Evolutionary conservation across 2,797 vertebrate species (phyloP).

Genomic region (Luscinia megarhynchos): DNA sequence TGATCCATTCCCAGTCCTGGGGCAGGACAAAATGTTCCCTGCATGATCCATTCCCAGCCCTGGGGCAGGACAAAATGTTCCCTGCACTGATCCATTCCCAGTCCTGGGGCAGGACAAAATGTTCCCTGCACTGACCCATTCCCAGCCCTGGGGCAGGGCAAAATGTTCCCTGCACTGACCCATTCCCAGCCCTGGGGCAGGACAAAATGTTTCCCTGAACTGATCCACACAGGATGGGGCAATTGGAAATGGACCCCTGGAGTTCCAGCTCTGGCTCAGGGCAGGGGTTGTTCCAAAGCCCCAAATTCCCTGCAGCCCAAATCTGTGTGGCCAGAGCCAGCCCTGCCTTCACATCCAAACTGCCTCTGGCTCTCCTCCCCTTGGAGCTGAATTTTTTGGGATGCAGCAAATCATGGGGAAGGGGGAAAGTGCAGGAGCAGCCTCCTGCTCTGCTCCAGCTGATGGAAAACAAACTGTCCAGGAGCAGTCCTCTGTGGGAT

Average conservation of each 20-base stretch:
- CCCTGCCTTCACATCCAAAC: not conserved
- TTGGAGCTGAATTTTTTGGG: accelerated
- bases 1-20: not conserved
- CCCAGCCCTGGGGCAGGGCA: too few species aligned
- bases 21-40: not conserved
- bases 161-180: not conserved
- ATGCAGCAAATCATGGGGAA: accelerated
- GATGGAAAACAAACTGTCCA: not conserved
- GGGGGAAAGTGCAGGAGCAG: not conserved
- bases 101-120: too few species aligned
- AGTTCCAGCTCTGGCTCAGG: not conserved
- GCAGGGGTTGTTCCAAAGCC: not conserved
- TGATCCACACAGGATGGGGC: not conserved
- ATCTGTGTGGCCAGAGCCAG: not conserved
- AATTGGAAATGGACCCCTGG: not conserved
- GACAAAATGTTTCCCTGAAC: not conserved
- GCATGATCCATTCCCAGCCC: not conserved
- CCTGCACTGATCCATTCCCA: not conserved
- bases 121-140: not conserved
- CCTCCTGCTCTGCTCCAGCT: not conserved
- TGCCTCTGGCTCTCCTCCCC: not conserved
- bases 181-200: too few species aligned
- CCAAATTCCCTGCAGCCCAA: not conserved
- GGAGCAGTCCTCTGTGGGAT: not conserved
- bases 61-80: not conserved